phyloP scores from a whole-genome alignment of 2,888 invertebrate genomes.

The Fabriciana adippe region DNA sequence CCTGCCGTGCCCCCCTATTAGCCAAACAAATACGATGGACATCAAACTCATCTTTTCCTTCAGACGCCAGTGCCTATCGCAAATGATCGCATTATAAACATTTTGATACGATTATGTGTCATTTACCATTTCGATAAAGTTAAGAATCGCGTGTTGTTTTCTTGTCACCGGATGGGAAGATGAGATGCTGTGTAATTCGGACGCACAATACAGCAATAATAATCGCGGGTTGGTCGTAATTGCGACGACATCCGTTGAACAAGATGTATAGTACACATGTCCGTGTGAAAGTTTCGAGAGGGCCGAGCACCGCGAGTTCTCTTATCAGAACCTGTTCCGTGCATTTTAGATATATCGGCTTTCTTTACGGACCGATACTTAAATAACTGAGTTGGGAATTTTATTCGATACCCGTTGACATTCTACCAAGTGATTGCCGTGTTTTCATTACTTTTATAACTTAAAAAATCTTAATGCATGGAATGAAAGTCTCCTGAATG shows the following conservation, averaged over 20 bases:
- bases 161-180: constrained; percentile 72
- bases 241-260: constrained; percentile 76
- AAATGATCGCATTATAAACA: constrained; percentile 23
- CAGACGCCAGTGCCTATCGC: constrained; percentile 18
- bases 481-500: not conserved
- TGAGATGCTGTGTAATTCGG: constrained; percentile 76
- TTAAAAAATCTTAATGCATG: not conserved
- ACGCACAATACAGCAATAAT: constrained; percentile 77
- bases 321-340: constrained; percentile 68
- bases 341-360: constrained; percentile 69
- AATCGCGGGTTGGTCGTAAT: constrained; percentile 74
- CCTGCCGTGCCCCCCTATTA: constrained; percentile 66
- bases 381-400: constrained; percentile 58
- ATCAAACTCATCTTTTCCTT: constrained; percentile 39
- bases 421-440: constrained; percentile 32
- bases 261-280: constrained; percentile 56
- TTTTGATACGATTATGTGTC: constrained; percentile 28
- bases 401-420: constrained; percentile 48
- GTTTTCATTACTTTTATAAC: constrained; percentile 7
- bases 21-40: constrained; percentile 51
- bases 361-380: constrained; percentile 59
- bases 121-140: constrained; percentile 37
- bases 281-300: constrained; percentile 77
- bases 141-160: constrained; percentile 31
- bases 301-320: constrained; percentile 50